A percentile compares a stretch with the other conserved stretches of the same genome.
Evolutionary conservation across 1,140 invertebrate genomes (phyloP).

Genomic region (Drosophila mayri): DNA sequence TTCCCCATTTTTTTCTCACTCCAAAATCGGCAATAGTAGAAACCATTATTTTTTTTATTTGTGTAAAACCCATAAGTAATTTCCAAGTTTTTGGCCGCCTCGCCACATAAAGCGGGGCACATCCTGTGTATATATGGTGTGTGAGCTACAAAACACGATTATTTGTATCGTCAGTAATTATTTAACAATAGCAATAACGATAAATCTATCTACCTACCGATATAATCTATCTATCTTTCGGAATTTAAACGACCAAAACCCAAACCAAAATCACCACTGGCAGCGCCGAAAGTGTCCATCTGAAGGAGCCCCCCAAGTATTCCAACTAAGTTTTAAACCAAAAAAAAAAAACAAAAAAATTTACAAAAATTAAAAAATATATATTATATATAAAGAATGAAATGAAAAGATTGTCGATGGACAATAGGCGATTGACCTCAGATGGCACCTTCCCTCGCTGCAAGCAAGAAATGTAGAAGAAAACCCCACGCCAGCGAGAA

Average conservation of each 20-base stretch:
- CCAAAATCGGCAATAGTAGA: conserved; percentile 17
- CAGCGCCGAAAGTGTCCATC: not conserved
- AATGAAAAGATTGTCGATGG: not conserved
- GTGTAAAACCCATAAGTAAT: conserved; percentile 16
- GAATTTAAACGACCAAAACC: conserved; percentile 42
- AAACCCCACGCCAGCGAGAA: conserved; percentile 57
- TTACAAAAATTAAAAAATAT: not conserved
- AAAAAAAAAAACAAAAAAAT: not conserved
- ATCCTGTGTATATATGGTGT: conserved; percentile 55
- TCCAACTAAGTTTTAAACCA: conserved; percentile 20
- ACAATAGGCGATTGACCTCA: not conserved
- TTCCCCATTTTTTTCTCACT: not conserved
- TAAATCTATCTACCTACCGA: conserved; percentile 24
- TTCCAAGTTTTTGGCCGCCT: conserved; percentile 2
- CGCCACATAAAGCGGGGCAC: conserved; percentile 27
- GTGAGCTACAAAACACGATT: conserved; percentile 47
- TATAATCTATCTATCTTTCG: conserved; percentile 14
- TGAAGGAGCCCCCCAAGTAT: conserved; percentile 6
- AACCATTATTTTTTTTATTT: not conserved
- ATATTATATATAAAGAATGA: not conserved
- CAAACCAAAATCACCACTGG: conserved; percentile 12
- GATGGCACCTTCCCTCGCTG: not conserved
- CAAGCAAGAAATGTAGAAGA: conserved; percentile 15
- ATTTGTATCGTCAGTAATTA: conserved; percentile 72
- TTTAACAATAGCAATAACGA: conserved; percentile 65